phyloP scores from a whole-genome alignment of 2,888 invertebrate species.

The Shargacucullia verbasci region DNA sequence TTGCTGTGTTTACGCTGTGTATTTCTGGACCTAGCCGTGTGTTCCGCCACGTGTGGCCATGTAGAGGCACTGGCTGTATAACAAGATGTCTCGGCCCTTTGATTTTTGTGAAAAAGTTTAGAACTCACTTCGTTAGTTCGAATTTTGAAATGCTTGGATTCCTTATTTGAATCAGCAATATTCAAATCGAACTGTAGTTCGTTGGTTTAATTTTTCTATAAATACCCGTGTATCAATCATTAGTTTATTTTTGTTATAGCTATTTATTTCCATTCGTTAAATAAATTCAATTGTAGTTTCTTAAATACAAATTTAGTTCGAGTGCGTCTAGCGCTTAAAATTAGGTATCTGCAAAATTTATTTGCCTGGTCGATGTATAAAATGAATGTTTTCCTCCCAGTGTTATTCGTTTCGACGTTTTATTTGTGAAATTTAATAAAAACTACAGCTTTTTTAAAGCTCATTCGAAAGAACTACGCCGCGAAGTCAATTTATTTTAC shows the following conservation, averaged over 20 bases:
- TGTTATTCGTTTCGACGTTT: conserved; percentile 9
- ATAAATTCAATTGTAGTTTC: not conserved
- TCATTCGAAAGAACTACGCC: conserved; percentile 22
- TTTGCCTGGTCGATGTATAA: conserved; percentile 5
- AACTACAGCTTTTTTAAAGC: conserved; percentile 31
- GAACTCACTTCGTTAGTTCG: conserved; percentile 36
- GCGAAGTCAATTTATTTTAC: conserved; percentile 50
- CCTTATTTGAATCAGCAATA: conserved; percentile 6
- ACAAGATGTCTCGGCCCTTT: conserved; percentile 61
- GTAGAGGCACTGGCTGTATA: conserved; percentile 50
- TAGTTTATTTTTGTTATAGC: too few relatives aligned
- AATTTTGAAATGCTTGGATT: conserved; percentile 26
- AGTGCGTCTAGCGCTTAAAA: not conserved
- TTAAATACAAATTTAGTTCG: not conserved
- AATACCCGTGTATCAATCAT: too few relatives aligned
- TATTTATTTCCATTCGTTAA: too few relatives aligned
- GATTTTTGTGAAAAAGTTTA: conserved; percentile 56
- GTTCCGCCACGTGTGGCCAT: conserved; percentile 78
- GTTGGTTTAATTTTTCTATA: conserved; percentile 9
- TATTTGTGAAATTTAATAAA: conserved; percentile 27
- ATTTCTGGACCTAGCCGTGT: conserved; percentile 84
- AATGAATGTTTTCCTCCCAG: conserved; percentile 12
- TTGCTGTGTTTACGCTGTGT: conserved; percentile 82
- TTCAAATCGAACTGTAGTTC: not conserved
- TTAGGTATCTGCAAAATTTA: not conserved